Percentiles rank a stretch among this genome's conserved stretches.
phyloP scores from a whole-genome alignment of 2,113 vertebrate genomes.

The Amazona guildingii region DNA sequence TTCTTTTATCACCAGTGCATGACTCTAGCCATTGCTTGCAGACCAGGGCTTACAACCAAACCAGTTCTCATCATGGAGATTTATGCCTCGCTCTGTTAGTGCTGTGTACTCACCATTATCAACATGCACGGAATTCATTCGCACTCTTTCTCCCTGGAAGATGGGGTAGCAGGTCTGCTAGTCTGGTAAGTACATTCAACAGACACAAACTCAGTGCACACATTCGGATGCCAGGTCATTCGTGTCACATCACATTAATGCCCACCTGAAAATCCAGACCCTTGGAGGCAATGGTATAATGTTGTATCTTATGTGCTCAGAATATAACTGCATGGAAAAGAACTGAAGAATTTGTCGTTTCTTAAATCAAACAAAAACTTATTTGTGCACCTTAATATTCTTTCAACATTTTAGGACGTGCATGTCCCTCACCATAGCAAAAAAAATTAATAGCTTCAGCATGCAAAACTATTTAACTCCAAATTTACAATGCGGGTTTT shows the following conservation, averaged over 20 bases:
- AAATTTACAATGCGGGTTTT: accelerated
- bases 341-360: not conserved
- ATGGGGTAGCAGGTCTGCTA: not conserved
- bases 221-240: not conserved
- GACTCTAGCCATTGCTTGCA: too few species aligned
- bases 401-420: not conserved
- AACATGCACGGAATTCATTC: not conserved
- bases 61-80: not conserved
- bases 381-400: not conserved
- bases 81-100: not conserved
- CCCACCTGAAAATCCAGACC: not conserved
- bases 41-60: not conserved
- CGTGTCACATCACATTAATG: not conserved
- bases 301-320: not conserved
- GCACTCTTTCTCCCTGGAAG: not conserved
- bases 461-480: not conserved
- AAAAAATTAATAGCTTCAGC: not conserved
- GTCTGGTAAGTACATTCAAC: not conserved
- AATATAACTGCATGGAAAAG: not conserved
- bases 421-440: accelerated
- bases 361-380: not conserved
- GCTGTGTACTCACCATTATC: accelerated
- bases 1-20: not conserved
- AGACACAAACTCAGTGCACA: not conserved
- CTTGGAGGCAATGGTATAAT: not conserved